Percentiles rank a stretch among this genome's conserved stretches.
These are phyloP conservation scores for Tetanocera ferruginea DNA, from an alignment of 2,888 invertebrate species.

Conservation along the genomic window DNA sequence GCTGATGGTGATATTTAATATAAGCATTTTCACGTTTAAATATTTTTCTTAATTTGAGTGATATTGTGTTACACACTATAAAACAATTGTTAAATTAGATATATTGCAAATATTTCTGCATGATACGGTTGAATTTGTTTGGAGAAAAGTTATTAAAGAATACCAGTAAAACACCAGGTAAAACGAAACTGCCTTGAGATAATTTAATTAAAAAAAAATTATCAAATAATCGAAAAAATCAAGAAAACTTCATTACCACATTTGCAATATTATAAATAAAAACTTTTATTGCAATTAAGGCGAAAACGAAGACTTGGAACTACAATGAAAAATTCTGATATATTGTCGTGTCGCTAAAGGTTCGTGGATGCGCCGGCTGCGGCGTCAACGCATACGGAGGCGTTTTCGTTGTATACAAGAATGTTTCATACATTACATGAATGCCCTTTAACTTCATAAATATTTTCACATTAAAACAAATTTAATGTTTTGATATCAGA, in stretches of 20 bases:
- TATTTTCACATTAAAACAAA: background rate
- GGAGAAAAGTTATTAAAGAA: background rate
- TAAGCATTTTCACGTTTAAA: slow-evolving; percentile 44
- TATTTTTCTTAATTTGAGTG: slow-evolving; percentile 25
- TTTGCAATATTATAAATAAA: background rate
- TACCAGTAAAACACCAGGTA: slow-evolving; percentile 5
- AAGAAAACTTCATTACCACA: background rate
- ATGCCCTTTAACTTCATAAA: background rate
- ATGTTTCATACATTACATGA: background rate
- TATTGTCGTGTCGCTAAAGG: slow-evolving; percentile 3
- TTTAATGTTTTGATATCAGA: background rate
- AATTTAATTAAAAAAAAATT: background rate
- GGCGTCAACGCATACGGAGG: slow-evolving; percentile 14
- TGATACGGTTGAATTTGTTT: background rate
- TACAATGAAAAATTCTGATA: background rate
- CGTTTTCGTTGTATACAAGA: background rate
- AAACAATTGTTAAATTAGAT: background rate
- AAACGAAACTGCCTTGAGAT: background rate
- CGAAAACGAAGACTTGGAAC: background rate
- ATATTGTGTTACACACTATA: background rate
- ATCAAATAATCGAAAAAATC: background rate
- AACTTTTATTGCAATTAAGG: background rate
- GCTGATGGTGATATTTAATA: slow-evolving; percentile 50
- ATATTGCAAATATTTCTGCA: background rate
- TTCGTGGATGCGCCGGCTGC: slow-evolving; percentile 18